Percentiles rank a stretch among this genome's conserved stretches.
phyloP scores from a whole-genome alignment of 2,888 invertebrate species.

The Vandiemenella viatica region DNA sequence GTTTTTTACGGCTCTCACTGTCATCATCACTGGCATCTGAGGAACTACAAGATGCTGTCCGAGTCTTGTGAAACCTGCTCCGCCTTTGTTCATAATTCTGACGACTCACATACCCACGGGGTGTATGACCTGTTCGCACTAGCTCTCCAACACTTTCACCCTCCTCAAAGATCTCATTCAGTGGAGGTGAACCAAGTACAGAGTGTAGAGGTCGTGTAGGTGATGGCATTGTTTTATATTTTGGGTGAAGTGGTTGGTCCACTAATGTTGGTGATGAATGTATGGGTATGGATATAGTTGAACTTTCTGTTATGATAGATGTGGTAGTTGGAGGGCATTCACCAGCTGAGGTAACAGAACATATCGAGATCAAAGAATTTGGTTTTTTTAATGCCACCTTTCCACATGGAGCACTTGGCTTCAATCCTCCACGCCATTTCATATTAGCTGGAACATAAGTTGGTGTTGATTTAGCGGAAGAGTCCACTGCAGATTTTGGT shows the following conservation, averaged over 20 bases:
- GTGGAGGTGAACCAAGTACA: conserved; percentile 31
- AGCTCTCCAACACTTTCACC: conserved; percentile 22
- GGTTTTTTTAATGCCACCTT: not conserved
- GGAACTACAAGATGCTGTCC: conserved; percentile 83
- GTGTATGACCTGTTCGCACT: not conserved
- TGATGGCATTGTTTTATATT: conserved; percentile 43
- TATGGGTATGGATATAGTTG: conserved; percentile 38
- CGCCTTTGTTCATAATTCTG: conserved; percentile 40
- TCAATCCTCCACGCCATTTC: conserved; percentile 7
- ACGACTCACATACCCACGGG: conserved; percentile 5
- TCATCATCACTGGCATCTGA: conserved; percentile 86
- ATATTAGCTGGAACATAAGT: conserved; percentile 9
- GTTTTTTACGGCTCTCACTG: conserved; percentile 66
- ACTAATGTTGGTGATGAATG: conserved; percentile 24
- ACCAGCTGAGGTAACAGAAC: not conserved
- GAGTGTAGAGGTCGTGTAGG: conserved; percentile 31
- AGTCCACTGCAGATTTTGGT: conserved; percentile 25
- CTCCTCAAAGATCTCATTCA: conserved; percentile 56
- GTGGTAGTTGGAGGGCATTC: conserved; percentile 8
- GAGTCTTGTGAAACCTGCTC: conserved; percentile 52
- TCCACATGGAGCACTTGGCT: conserved; percentile 1
- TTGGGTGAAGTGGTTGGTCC: conserved; percentile 27
- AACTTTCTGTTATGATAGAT: conserved; percentile 34
- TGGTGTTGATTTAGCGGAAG: conserved; percentile 3
- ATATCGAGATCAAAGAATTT: not conserved